Percentiles rank a stretch among this genome's conserved stretches.
phyloP scores from a whole-genome alignment of 2,888 invertebrate species.

The Furcula furcula region DNA sequence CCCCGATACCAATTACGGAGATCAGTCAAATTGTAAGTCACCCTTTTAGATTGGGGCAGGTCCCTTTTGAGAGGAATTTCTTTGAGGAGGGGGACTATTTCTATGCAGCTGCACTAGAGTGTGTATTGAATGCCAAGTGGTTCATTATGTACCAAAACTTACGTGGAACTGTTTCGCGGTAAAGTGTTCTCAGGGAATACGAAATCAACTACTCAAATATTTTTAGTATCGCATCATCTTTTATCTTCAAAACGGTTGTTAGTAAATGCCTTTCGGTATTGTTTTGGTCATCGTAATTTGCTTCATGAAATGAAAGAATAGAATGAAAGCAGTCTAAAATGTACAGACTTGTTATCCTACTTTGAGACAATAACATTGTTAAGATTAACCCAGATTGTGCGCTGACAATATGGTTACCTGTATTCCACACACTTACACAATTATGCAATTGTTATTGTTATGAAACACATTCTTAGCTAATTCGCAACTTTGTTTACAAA shows the following conservation, averaged over 20 bases:
- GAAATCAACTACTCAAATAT: constrained; percentile 12
- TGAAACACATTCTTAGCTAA: background rate
- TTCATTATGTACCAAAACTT: constrained; percentile 45
- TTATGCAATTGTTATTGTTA: constrained; percentile 28
- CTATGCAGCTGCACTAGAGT: constrained; percentile 34
- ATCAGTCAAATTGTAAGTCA: constrained; percentile 86
- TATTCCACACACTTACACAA: constrained; percentile 31
- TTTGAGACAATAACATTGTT: constrained; percentile 27
- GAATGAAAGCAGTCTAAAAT: background rate
- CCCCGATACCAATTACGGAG: constrained; percentile 84
- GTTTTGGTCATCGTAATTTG: constrained; percentile 15
- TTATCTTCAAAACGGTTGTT: constrained; percentile 17
- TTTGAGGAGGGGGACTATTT: constrained; percentile 19
- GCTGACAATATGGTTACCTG: constrained; percentile 30
- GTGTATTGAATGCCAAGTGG: constrained; percentile 44
- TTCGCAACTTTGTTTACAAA: constrained; percentile 58
- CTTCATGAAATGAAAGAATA: constrained; percentile 1
- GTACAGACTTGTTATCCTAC: constrained; percentile 17
- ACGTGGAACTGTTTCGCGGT: constrained; percentile 38
- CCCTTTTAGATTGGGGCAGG: constrained; percentile 20
- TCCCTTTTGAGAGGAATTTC: constrained; percentile 16
- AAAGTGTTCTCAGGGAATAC: constrained; percentile 32
- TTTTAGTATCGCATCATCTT: background rate
- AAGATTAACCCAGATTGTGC: constrained; percentile 19
- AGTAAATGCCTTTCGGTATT: constrained; percentile 17